A percentile compares a stretch with the other conserved stretches of the same genome.
Evolutionary conservation across 2,113 vertebrate species (phyloP).

Genomic region (Myiopsitta monachus): DNA sequence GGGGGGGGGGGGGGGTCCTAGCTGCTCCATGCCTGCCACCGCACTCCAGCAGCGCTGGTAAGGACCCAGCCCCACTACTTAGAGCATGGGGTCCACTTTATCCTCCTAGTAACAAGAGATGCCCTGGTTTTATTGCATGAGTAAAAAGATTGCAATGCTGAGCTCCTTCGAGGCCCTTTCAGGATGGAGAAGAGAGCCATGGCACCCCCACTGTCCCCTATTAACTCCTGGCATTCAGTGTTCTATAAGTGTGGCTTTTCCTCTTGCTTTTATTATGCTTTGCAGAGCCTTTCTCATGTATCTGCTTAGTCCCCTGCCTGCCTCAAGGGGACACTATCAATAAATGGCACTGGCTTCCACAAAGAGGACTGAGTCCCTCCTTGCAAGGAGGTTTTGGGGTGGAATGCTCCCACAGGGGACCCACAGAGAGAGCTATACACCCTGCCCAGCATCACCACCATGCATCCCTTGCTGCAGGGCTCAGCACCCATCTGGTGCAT

Average conservation of each 20-base stretch:
- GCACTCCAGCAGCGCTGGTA: fast-evolving
- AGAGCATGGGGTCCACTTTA: not conserved
- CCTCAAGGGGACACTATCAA: not conserved
- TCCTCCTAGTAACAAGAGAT: not conserved
- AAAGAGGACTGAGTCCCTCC: not conserved
- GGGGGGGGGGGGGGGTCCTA: not conserved
- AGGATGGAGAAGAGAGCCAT: not conserved
- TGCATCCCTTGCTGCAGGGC: not conserved
- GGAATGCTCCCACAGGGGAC: not conserved
- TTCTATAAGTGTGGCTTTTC: constrained; percentile 29
- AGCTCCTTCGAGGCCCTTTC: not conserved
- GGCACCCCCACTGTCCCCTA: not conserved
- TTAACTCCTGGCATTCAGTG: not conserved
- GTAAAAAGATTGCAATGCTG: not conserved
- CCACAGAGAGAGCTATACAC: fast-evolving
- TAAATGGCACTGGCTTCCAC: not conserved
- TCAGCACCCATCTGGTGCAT: too few relatives aligned
- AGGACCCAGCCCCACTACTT: not conserved
- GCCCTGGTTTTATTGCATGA: fast-evolving
- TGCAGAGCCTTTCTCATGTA: not conserved
- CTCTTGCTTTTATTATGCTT: constrained; percentile 8
- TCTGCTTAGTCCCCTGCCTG: not conserved
- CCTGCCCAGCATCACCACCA: not conserved
- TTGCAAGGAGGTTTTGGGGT: not conserved
- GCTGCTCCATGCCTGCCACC: not conserved